Percentiles rank a stretch among this genome's conserved stretches.
phyloP scores from a whole-genome alignment of 2,888 invertebrate genomes.

The Sphaerophoria rueppellii region DNA sequence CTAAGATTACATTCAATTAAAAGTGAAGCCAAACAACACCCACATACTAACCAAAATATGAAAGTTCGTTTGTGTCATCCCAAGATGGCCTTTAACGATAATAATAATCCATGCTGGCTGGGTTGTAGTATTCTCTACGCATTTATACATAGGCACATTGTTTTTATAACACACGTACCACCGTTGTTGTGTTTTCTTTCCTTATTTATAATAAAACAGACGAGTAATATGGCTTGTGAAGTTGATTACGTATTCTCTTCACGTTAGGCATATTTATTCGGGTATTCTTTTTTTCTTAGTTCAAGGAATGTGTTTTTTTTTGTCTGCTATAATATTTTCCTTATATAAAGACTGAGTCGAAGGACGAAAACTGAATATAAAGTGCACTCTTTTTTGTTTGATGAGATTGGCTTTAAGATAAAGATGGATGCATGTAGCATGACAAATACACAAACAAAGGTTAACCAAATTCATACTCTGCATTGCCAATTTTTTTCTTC shows the following conservation, averaged over 20 bases:
- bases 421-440: background rate
- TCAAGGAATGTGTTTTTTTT: constrained; percentile 49
- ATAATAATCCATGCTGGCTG: constrained; percentile 33
- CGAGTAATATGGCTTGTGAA: constrained; percentile 32
- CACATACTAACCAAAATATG: constrained; percentile 16
- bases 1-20: background rate
- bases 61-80: constrained; percentile 49
- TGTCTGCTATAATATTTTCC: constrained; percentile 40
- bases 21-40: background rate
- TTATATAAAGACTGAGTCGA: constrained; percentile 60
- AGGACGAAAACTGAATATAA: constrained; percentile 70
- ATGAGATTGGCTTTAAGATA: constrained; percentile 20
- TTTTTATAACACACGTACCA: constrained; percentile 18
- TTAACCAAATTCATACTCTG: no score
- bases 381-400: constrained; percentile 35
- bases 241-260: constrained; percentile 50
- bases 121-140: no score
- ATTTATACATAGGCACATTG: background rate
- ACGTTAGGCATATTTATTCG: constrained; percentile 45
- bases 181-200: background rate
- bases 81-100: constrained; percentile 36
- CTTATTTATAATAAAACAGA: constrained; percentile 35
- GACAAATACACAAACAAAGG: background rate
- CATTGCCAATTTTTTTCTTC: no score
- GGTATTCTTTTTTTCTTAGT: constrained; percentile 41